Percentiles rank a stretch among this genome's conserved stretches.
These are phyloP conservation scores for Chaetorhynchus papuensis DNA, from an alignment of 2,113 vertebrate species.

Conservation along the genomic window DNA sequence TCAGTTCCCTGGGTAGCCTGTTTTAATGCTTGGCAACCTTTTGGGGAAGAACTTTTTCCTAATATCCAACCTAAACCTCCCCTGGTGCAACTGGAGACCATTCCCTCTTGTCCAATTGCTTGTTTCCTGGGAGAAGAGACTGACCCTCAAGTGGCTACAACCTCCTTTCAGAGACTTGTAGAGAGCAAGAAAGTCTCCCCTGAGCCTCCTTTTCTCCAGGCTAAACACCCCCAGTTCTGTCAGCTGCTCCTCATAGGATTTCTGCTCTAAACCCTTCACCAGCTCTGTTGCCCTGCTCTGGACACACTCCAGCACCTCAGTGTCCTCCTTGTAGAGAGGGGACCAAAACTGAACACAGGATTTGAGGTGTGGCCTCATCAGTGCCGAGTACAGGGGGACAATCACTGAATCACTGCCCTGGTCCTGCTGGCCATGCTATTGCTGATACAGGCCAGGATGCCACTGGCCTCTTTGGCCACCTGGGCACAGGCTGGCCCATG, in stretches of 20 bases:
- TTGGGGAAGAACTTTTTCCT: background rate
- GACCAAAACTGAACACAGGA: background rate
- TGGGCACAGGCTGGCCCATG: background rate
- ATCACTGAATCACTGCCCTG: background rate
- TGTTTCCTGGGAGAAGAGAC: background rate
- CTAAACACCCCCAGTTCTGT: background rate
- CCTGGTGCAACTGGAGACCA: background rate
- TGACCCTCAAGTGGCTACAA: background rate
- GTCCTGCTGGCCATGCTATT: background rate
- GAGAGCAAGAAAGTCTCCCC: background rate
- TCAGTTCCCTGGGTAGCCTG: background rate
- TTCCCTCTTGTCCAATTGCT: background rate
- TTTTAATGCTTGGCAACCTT: background rate
- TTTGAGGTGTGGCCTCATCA: background rate
- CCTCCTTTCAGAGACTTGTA: background rate
- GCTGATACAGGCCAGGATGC: background rate
- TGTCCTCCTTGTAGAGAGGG: background rate
- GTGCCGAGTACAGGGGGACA: rapidly evolving
- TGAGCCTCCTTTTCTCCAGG: background rate
- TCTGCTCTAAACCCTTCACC: background rate
- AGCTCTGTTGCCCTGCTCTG: background rate
- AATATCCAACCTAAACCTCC: background rate
- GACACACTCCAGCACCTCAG: rapidly evolving
- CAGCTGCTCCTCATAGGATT: background rate
- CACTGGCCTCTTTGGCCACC: background rate